Evolutionary conservation across 2,113 vertebrate genomes (phyloP), one percentile per base, ranked within the genome.

Genomic region (Alethe diademata): DNA sequence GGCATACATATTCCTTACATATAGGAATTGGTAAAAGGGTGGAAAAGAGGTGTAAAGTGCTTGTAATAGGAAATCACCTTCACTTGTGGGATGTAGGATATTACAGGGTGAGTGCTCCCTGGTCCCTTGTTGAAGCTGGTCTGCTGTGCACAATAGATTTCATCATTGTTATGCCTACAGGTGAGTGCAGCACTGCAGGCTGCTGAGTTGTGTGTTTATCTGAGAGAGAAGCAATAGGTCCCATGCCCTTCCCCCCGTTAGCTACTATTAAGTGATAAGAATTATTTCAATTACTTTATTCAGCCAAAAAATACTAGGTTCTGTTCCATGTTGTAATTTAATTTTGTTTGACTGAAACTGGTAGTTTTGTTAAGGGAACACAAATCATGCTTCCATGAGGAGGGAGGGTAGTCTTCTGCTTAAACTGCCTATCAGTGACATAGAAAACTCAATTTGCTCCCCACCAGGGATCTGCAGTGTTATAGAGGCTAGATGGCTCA

Each of bases 81-180:
- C 35, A 58, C 16, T 74, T 45, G 16, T 89, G 58, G 62, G 36
- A 65, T 84, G 72, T 81, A 91, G 76, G 76, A n/a, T 91, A 74
- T 87, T 92, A 26, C 73, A 91, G 87, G 76, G 89, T 94, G 73
- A 91, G 33, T 74, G 64, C 56, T 92, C 42, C 69, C 47, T 74
- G 20, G 19, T 84, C 29, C 78, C 60, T 58, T 66, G 64, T 22
- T 86, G 80, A 89, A 92, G 29, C 14, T 71, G 38, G 23, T 75
- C 67, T 0, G 6, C 62, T 54, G 31, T 71, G 43, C 60, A 58
- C 60, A 87, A 19, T 51, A 54, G 33, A 51, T 91, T 91, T 87
- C 47, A 58, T 24, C 56, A 40, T 50, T 70, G 33, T 78, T 88
- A 29, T 74, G 33, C 29, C 38, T 69, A 86, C 33, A 84, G 56